A percentile compares a stretch with the other conserved stretches of the same genome.
phyloP scores from a whole-genome alignment of 2,113 vertebrate genomes.

The Amblyopsis rosae region DNA sequence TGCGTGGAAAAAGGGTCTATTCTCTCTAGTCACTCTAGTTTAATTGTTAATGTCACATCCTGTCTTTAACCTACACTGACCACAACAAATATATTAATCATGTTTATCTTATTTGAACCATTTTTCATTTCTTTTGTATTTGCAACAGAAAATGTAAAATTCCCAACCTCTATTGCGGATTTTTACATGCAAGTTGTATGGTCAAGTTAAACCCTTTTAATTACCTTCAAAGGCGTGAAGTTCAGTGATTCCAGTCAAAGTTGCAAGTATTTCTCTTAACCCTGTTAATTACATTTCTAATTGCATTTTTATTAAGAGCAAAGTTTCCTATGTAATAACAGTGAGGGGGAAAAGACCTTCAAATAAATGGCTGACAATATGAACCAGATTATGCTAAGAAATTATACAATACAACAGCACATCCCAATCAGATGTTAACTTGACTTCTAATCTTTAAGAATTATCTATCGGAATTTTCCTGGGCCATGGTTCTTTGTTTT shows the following conservation, averaged over 20 bases:
- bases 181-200: not conserved
- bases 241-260: slow-evolving; percentile 33
- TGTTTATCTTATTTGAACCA: no score
- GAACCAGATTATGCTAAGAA: slow-evolving; percentile 7
- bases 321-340: slow-evolving; percentile 49
- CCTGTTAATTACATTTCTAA: slow-evolving; percentile 32
- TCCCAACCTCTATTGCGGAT: not conserved
- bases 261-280: slow-evolving; percentile 29
- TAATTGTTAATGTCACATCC: no score
- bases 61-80: no score
- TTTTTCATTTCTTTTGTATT: no score
- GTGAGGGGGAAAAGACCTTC: slow-evolving; percentile 8
- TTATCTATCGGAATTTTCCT: slow-evolving; percentile 29
- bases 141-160: no score
- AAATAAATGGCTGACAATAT: slow-evolving; percentile 37
- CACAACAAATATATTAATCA: no score
- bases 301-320: slow-evolving; percentile 59
- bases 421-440: not conserved
- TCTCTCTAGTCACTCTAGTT: no score
- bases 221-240: slow-evolving; percentile 28
- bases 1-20: no score
- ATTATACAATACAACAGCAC: not conserved
- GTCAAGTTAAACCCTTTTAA: slow-evolving; percentile 37
- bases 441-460: slow-evolving; percentile 3
- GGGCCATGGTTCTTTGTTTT: slow-evolving; percentile 29